These are phyloP conservation scores for Florisuga fusca DNA, from an alignment of 2,797 vertebrate species.

Conservation along the genomic window DNA sequence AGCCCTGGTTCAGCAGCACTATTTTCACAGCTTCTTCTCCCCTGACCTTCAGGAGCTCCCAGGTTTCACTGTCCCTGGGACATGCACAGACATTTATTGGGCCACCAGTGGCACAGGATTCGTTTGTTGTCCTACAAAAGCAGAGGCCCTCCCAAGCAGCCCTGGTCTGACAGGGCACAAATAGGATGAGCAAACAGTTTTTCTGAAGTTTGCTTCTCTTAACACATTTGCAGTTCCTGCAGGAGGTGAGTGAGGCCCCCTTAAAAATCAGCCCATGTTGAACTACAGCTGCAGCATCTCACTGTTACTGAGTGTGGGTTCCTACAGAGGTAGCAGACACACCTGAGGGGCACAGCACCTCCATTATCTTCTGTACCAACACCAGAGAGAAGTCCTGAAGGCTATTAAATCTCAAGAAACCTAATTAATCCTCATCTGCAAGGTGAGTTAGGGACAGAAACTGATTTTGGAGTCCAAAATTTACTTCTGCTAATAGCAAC, in stretches of 20 bases:
- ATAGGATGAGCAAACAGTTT: neutral
- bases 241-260: neutral
- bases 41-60: neutral
- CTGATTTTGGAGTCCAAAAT: neutral
- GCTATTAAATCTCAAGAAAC: neutral
- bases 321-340: neutral
- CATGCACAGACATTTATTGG: neutral
- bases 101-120: neutral
- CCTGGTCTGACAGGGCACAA: neutral
- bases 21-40: neutral
- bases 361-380: neutral
- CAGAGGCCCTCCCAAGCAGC: accelerated
- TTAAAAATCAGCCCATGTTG: neutral
- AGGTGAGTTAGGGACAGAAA: neutral
- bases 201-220: neutral
- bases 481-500: neutral
- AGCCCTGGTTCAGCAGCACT: neutral
- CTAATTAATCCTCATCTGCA: accelerated
- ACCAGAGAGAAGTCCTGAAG: neutral
- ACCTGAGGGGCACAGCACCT: neutral
- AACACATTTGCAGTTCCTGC: neutral
- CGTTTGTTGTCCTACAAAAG: neutral
- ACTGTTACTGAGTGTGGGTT: neutral
- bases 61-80: neutral
- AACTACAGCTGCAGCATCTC: neutral